These are phyloP conservation scores for Cataglyphis rosenhaueri DNA, from an alignment of 2,888 invertebrate genomes.

Conservation along the genomic window DNA sequence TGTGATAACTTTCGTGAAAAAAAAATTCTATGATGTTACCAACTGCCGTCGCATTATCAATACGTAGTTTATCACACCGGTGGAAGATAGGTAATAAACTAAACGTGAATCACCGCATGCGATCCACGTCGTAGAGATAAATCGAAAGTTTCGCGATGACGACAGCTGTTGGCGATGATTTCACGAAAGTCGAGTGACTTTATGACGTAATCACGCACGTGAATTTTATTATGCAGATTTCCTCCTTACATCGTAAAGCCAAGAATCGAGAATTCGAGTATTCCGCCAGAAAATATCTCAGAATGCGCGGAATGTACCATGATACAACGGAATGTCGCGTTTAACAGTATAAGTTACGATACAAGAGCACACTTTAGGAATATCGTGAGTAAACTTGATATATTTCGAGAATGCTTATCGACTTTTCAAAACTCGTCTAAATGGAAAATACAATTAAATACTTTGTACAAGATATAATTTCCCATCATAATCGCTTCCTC, in stretches of 20 bases:
- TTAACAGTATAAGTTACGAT: constrained; percentile 7
- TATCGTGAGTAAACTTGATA: constrained; percentile 4
- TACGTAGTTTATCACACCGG: constrained; percentile 21
- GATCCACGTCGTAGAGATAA: constrained; percentile 57
- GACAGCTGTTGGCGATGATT: constrained; percentile 55
- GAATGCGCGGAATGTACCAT: constrained; percentile 61
- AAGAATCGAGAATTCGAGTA: constrained; percentile 13
- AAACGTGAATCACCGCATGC: constrained; percentile 55
- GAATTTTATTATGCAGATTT: constrained; percentile 35
- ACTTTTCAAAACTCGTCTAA: not conserved
- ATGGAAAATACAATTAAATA: not conserved
- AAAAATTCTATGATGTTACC: constrained; percentile 7
- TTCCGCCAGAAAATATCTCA: constrained; percentile 32
- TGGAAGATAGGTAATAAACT: constrained; percentile 56
- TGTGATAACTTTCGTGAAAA: not conserved
- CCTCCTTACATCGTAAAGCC: constrained; percentile 24
- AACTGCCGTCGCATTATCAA: constrained; percentile 14
- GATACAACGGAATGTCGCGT: not conserved
- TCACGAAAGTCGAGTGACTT: constrained; percentile 52
- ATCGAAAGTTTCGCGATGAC: constrained; percentile 42
- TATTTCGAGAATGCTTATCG: constrained; percentile 13
- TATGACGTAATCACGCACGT: constrained; percentile 40
- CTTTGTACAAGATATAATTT: not conserved
- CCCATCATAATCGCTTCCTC: not conserved
- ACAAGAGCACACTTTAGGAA: not conserved